These are phyloP conservation scores for Pantala flavescens DNA, from an alignment of 1,140 invertebrate species.

Conservation along the genomic window DNA sequence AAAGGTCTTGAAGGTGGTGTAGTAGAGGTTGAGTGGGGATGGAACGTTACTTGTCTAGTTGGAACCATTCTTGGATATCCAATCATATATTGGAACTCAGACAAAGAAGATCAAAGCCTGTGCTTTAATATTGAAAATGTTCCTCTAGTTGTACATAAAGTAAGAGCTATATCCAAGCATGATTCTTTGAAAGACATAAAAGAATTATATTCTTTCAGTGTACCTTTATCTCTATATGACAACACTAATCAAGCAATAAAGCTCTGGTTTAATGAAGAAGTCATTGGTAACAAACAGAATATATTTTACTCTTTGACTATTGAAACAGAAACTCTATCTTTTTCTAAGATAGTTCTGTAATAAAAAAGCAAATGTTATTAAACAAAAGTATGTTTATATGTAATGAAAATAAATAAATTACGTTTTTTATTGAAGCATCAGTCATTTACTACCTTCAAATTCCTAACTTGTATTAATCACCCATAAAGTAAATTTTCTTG, in stretches of 20 bases:
- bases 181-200: neutral
- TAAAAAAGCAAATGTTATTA: no score
- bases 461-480: no score
- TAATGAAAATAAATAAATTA: no score
- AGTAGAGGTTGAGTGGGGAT: neutral
- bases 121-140: neutral
- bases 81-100: constrained; percentile 22
- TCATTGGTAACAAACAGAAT: neutral
- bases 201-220: neutral
- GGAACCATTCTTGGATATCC: constrained; percentile 24
- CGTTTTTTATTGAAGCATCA: no score
- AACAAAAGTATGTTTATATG: no score
- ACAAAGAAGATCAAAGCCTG: neutral
- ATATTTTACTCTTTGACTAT: neutral
- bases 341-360: no score
- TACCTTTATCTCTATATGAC: neutral
- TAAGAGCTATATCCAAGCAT: neutral
- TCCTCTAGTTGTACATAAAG: neutral
- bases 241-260: neutral
- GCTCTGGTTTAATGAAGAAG: neutral
- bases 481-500: neutral
- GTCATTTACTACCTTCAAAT: no score
- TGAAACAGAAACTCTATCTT: neutral
- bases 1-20: neutral
- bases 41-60: constrained; percentile 21